These are phyloP conservation scores for Oreochromis mossambicus DNA, from an alignment of 2,797 vertebrate genomes.

Conservation along the genomic window DNA sequence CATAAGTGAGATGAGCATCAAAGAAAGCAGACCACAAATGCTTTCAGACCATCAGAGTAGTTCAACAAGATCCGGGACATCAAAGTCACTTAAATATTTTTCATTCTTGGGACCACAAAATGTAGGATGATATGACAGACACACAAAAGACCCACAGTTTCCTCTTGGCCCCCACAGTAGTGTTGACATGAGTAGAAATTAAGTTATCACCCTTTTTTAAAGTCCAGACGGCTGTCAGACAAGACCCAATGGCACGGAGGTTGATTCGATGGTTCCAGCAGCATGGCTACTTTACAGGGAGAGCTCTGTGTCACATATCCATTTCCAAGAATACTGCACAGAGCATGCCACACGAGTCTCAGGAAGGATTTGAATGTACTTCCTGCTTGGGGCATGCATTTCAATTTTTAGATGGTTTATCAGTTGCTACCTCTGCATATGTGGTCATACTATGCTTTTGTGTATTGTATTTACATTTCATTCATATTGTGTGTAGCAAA, in stretches of 20 bases:
- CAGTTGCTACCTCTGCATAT: not conserved
- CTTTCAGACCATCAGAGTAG: conserved; percentile 71
- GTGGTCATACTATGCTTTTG: not conserved
- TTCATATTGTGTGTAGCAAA: not conserved
- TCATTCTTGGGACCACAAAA: conserved; percentile 86
- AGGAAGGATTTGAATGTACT: not conserved
- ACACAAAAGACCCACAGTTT: conserved; percentile 91
- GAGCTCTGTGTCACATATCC: conserved; percentile 8
- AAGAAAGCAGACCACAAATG: conserved; percentile 57
- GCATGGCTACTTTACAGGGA: conserved; percentile 17
- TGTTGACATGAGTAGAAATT: conserved; percentile 82
- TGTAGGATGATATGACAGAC: conserved; percentile 80
- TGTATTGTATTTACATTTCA: not conserved
- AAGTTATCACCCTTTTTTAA: conserved; percentile 79
- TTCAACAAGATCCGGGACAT: conserved; percentile 79
- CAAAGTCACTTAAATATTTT: conserved; percentile 90
- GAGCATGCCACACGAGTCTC: not conserved
- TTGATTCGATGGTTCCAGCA: conserved; percentile 23
- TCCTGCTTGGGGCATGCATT: not conserved
- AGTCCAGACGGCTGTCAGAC: conserved; percentile 73
- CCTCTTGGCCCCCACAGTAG: conserved; percentile 78
- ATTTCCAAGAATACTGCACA: not conserved
- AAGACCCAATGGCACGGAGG: conserved; percentile 46
- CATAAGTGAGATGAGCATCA: conserved; percentile 10
- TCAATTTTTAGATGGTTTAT: not conserved